These are phyloP conservation scores for Hedya salicella DNA, from an alignment of 2,888 invertebrate genomes.

Conservation along the genomic window DNA sequence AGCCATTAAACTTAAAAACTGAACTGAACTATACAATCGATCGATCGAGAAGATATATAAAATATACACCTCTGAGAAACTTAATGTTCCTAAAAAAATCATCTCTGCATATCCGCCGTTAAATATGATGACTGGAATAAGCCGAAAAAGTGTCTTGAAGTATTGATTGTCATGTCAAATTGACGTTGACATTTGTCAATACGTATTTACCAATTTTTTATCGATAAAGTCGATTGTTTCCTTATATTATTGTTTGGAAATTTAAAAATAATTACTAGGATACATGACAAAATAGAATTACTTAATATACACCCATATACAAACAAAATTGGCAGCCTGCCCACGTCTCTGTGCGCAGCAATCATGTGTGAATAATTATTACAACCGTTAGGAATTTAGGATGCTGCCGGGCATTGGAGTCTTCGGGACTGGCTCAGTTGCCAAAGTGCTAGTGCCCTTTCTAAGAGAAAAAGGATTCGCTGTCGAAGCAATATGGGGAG, in stretches of 20 bases:
- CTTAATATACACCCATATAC: not conserved
- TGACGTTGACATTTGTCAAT: conserved; percentile 25
- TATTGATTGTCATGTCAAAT: conserved; percentile 13
- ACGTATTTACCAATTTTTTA: conserved; percentile 40
- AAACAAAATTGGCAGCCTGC: not conserved
- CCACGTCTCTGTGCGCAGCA: conserved; percentile 26
- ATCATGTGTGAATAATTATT: conserved; percentile 43
- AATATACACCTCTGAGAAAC: too few species aligned
- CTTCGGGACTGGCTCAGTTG: conserved; percentile 95
- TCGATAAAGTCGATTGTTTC: conserved; percentile 28
- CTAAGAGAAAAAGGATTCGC: conserved; percentile 96
- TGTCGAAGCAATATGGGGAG: conserved; percentile 97
- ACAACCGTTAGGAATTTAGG: conserved; percentile 47
- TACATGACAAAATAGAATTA: not conserved
- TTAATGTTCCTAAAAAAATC: too few species aligned
- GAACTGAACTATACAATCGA: too few species aligned
- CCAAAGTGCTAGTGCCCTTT: conserved; percentile 94
- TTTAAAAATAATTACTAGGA: not conserved
- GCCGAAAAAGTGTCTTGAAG: not conserved
- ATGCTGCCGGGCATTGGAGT: conserved; percentile 98
- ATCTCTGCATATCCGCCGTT: not conserved
- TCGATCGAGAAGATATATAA: too few species aligned
- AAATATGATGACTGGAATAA: not conserved
- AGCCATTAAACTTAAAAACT: too few species aligned
- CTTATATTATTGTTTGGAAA: conserved; percentile 10